A percentile compares a stretch with the other conserved stretches of the same genome.
Evolutionary conservation across 2,888 invertebrate genomes (phyloP).

Genomic region (Coronaproctus castanopsis): DNA sequence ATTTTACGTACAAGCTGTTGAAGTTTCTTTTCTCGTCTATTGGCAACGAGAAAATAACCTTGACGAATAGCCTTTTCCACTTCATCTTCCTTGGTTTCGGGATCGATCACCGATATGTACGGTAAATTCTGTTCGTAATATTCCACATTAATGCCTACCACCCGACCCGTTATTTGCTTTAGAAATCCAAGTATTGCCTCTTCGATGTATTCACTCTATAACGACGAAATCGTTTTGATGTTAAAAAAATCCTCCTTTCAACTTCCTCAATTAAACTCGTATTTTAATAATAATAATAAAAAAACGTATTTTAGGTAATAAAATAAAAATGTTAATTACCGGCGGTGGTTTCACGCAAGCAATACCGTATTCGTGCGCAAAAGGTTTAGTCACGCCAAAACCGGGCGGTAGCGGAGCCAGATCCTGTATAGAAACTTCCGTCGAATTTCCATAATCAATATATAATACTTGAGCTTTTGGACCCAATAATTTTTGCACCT

Average conservation of each 20-base stretch:
- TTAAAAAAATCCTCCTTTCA: constrained; percentile 1
- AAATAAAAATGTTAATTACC: constrained; percentile 32
- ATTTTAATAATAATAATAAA: too few relatives aligned
- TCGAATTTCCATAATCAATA: constrained; percentile 91
- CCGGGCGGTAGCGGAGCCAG: constrained; percentile 64
- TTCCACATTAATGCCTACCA: constrained; percentile 65
- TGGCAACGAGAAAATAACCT: constrained; percentile 64
- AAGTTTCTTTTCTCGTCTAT: constrained; percentile 58
- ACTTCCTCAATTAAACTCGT: too few relatives aligned
- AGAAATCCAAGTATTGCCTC: not conserved
- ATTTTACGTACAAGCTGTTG: too few relatives aligned
- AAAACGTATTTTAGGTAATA: too few relatives aligned
- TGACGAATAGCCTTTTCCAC: constrained; percentile 62
- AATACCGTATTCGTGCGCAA: constrained; percentile 68
- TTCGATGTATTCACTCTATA: not conserved
- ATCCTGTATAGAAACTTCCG: constrained; percentile 33
- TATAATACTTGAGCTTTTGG: constrained; percentile 63
- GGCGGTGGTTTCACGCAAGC: constrained; percentile 76
- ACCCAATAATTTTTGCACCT: constrained; percentile 56
- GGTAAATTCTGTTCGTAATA: constrained; percentile 34
- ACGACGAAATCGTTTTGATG: constrained; percentile 11
- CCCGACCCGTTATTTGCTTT: constrained; percentile 41
- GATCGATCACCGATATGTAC: constrained; percentile 32
- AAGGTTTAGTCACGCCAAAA: constrained; percentile 45
- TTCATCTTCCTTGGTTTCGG: constrained; percentile 44